These are phyloP conservation scores for Siderastrea siderea DNA, from an alignment of 92 coral and sea anemone genomes.

Conservation along the genomic window DNA sequence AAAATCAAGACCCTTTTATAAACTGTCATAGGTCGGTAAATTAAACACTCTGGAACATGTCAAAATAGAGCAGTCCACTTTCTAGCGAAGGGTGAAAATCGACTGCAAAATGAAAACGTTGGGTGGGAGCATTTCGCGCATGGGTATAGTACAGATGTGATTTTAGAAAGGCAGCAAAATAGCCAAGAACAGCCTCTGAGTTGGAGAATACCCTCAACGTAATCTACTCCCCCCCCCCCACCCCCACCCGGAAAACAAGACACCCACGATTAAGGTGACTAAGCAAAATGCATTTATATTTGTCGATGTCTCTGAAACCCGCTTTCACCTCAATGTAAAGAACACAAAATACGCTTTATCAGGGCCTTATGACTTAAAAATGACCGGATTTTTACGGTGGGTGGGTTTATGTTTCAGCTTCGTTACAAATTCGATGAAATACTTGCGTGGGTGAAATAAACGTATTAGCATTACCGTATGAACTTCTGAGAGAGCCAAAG, in stretches of 20 bases:
- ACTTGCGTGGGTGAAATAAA: not conserved
- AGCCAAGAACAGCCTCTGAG: too few species aligned
- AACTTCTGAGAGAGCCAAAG: not conserved
- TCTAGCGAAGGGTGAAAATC: too few species aligned
- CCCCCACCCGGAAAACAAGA: not conserved
- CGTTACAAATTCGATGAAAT: slow-evolving; percentile 8
- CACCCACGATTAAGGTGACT: not conserved
- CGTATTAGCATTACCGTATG: too few species aligned
- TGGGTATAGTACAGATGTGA: too few species aligned
- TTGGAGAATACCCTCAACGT: not conserved
- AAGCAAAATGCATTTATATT: too few species aligned
- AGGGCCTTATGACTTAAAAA: slow-evolving; percentile 23
- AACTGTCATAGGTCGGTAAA: too few species aligned
- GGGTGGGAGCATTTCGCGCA: too few species aligned
- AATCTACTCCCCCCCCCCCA: not conserved
- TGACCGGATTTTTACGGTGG: not conserved
- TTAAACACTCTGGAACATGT: too few species aligned
- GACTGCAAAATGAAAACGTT: too few species aligned
- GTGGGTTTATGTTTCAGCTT: not conserved
- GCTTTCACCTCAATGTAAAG: not conserved
- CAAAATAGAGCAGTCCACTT: too few species aligned
- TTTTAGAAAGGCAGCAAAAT: too few species aligned
- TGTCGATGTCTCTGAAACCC: not conserved
- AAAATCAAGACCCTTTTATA: too few species aligned
- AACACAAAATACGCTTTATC: slow-evolving; percentile 1